Evolutionary conservation across 2,113 vertebrate genomes (phyloP), one percentile per base, ranked within the genome.

Genomic region (Sapajus apella): DNA sequence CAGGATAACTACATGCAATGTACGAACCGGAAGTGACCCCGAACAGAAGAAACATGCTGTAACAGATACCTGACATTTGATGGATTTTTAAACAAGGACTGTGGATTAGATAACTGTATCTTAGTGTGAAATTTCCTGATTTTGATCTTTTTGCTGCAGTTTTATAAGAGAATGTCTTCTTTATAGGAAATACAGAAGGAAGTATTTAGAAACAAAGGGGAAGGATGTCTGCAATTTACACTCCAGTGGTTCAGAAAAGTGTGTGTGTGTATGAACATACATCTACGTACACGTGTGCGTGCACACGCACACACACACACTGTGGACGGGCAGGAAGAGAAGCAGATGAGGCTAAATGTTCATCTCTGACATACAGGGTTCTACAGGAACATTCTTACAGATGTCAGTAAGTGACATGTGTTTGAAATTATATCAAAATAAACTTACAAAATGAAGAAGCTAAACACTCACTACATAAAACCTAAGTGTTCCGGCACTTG

Each of bases 371-470:
- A 43, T 17, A 43, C 13, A 37, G 21, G 40, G 21, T 23, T 45
- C 37, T n/a, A 30, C 21, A 18, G 56, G 6, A 47, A 91, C 20
- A 56, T 14, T 47, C 76, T 83, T 23, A n/a, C 1, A 45, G 23
- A 47, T n/a, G 43, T n/a, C 16, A 76, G 40, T 35, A 76, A 47
- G 8, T 58, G 32, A 64, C 45, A 14, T 45, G 88, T 20, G 50
- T 82, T 32, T 13, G 10, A 96, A 92, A 77, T 1, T 30, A 1
- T 27, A 72, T 70, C 35, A 45, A 68, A 77, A 87, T 6, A 20
- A 56, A 90, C 81, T 79, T 37, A 56, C n/a, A 77, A 70, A 90
- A 72, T 25, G 79, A 86, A 50, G 79, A 89, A 32, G 72, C 17
- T 30, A 37, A 79, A 37, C 3, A 11, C 27, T 13, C 68, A 25